Evolutionary conservation across 2,797 vertebrate species (phyloP).

Genomic region (Cyprinodon diabolis): DNA sequence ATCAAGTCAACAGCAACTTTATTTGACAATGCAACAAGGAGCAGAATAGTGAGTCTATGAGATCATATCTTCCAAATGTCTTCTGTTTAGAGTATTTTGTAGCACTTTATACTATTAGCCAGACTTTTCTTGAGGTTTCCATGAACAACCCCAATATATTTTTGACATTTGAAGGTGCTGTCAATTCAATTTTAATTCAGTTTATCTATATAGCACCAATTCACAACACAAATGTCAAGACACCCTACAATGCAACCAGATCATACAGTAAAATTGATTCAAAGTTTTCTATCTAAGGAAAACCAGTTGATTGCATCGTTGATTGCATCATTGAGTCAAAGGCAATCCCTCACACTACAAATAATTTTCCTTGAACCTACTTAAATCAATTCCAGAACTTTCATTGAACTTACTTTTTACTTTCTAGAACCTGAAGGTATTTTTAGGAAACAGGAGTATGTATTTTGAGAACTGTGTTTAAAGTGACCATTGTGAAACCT

Average conservation of each 20-base stretch:
- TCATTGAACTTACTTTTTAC: neutral
- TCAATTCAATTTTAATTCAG: no score
- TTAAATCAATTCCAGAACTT: no score
- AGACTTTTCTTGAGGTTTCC: neutral
- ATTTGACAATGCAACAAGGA: constrained; percentile 94
- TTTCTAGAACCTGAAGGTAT: neutral
- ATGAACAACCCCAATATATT: neutral
- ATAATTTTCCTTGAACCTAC: neutral
- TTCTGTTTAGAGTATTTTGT: neutral
- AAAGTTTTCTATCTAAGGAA: no score
- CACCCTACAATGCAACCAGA: no score
- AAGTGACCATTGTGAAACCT: neutral
- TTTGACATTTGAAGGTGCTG: no score
- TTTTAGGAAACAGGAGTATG: neutral
- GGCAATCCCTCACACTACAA: no score
- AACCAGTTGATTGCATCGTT: no score
- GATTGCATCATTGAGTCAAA: no score
- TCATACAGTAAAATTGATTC: no score
- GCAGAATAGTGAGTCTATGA: constrained; percentile 91
- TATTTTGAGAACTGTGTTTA: neutral
- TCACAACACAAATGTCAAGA: no score
- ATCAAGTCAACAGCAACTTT: constrained; percentile 91
- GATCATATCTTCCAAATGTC: neutral
- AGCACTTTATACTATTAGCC: neutral
- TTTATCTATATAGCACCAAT: no score